Evolutionary conservation across 2,113 vertebrate species (phyloP), one percentile per base, ranked within the genome.

Genomic region (Garra rufa): DNA sequence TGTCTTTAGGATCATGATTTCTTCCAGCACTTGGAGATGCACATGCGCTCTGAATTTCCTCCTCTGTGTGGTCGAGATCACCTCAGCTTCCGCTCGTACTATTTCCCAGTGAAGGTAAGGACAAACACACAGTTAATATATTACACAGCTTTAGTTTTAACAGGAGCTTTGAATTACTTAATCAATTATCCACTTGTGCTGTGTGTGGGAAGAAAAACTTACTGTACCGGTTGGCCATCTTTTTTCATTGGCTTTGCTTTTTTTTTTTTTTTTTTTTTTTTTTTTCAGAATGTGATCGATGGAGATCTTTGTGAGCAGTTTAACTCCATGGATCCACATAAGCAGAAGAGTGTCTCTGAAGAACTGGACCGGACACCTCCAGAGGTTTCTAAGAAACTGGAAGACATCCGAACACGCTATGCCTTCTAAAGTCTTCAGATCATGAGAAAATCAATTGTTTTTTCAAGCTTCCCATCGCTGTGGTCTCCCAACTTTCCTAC

Each of bases 21-120:
- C 92, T 99, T 99, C 93, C 98, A 99, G 87, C 98, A 99, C 0
- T 95, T 99, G 59, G 98, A 99, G 93, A 99, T 99, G 98, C 98
- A 99, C 63, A 95, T 99, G 84, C 93, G 98, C 13, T 99, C 98
- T 0, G 98, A 99, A 91, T 99, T 99, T 79, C 98, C 98, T 5
- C 98, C 98, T 15, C 93, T 99, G 52, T 99, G 98, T 75, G 98
- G 98, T 1, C 91, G 98, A 83, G 98, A 99, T 90, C 98, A 99
- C 80, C 97, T 99, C 89, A 99, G 98, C 89, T 99, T 99, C 88
- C 97, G 98, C 81, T 99, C 98, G 28, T 99, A 99, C 87, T 99
- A 99, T 88, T 99, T 99, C 91, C 98, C 98, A 0, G 97, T 99
- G 52, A 99, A 99, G 97, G 98, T 99, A 79, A 48, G 93, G 59